phyloP scores from a whole-genome alignment of 2,113 vertebrate genomes.

The Eclectus roratus region DNA sequence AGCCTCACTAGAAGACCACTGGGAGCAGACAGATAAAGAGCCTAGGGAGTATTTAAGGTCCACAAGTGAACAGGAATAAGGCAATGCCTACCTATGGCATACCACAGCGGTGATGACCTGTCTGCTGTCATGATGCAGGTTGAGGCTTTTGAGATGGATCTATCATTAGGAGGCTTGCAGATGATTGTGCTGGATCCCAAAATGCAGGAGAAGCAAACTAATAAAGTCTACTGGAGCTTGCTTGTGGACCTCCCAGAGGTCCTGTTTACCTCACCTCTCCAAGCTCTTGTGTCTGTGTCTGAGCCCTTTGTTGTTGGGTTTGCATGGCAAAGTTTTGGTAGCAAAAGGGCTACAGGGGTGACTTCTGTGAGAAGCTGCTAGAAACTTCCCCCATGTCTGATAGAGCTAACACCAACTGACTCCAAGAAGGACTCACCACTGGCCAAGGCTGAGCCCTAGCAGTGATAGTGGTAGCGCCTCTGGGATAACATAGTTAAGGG shows the following conservation, averaged over 20 bases:
- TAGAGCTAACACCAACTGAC: rapidly evolving
- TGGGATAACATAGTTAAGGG: neutral
- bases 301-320: neutral
- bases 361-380: neutral
- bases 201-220: neutral
- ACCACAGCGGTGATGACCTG: neutral
- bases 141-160: neutral
- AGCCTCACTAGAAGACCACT: neutral
- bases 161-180: neutral
- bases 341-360: neutral
- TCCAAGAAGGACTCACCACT: rapidly evolving
- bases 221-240: neutral
- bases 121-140: rapidly evolving
- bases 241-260: neutral
- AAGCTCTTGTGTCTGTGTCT: neutral
- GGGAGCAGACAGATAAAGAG: neutral
- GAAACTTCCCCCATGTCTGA: neutral
- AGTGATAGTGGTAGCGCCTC: rapidly evolving
- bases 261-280: neutral
- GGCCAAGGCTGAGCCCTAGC: neutral
- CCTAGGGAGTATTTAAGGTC: neutral
- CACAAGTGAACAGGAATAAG: rapidly evolving
- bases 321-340: neutral
- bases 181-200: neutral
- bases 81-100: rapidly evolving